Evolutionary conservation across 2,888 invertebrate species (phyloP).

Genomic region (Agrochola lychnidis): DNA sequence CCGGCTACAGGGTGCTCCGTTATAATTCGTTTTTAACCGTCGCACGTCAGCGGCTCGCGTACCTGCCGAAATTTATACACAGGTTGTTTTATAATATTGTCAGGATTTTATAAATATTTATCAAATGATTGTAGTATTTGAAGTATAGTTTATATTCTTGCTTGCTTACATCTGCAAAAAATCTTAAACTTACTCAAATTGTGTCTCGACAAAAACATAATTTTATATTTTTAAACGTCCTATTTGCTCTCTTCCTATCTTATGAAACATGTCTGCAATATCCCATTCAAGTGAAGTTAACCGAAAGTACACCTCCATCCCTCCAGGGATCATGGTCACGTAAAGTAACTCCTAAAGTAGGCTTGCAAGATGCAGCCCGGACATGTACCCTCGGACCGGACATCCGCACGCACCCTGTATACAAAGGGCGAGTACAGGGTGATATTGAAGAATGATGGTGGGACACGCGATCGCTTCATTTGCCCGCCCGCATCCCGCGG

Average conservation of each 20-base stretch:
- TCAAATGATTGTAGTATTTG: neutral
- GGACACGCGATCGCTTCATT: conserved; percentile 88
- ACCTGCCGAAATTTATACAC: conserved; percentile 76
- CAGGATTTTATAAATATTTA: neutral
- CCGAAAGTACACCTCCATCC: neutral
- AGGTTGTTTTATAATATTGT: conserved; percentile 59
- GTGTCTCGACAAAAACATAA: neutral
- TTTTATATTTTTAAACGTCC: neutral
- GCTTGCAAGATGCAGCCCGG: conserved; percentile 35
- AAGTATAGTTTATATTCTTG: neutral
- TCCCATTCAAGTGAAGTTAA: neutral
- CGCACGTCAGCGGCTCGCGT: conserved; percentile 83
- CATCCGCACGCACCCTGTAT: conserved; percentile 71
- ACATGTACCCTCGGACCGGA: conserved; percentile 35
- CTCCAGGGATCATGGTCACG: conserved; percentile 7
- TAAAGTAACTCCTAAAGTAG: conserved; percentile 11
- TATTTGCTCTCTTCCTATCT: neutral
- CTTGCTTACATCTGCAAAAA: neutral
- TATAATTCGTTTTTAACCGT: conserved; percentile 89
- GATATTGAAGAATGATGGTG: conserved; percentile 83
- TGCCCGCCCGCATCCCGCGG: conserved; percentile 76
- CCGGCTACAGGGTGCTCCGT: conserved; percentile 83
- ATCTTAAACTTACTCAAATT: neutral
- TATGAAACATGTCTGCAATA: neutral
- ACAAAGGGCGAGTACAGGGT: conserved; percentile 67